Percentiles rank a stretch among this genome's conserved stretches.
Conservation (phyloP, 2,113 vertebrate genomes). For the Datnioides undecimradiatus region DNA sequence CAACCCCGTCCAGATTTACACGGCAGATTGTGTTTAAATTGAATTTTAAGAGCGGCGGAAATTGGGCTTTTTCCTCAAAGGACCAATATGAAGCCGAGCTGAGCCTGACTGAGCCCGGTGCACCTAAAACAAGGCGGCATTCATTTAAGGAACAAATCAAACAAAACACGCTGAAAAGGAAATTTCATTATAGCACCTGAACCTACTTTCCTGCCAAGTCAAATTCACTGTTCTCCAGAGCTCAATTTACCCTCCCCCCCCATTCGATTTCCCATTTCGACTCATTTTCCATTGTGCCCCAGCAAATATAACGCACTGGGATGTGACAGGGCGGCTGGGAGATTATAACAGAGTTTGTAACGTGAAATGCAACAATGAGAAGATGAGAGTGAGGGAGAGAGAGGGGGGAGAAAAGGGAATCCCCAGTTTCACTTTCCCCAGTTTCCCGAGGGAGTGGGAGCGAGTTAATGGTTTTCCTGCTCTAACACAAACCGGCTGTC, state of each 20-base stretch:
- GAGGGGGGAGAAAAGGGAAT: not conserved
- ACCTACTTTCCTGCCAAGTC: conserved; percentile 14
- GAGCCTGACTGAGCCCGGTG: not conserved
- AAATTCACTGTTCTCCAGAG: conserved; percentile 41
- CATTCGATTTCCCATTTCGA: conserved; percentile 31
- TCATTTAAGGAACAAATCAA: conserved; percentile 39
- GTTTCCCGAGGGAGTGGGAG: not conserved
- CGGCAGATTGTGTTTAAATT: not conserved
- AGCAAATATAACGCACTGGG: conserved; percentile 16
- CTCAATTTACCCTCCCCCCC: conserved; percentile 43
- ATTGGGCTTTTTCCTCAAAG: conserved; percentile 11
- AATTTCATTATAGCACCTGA: conserved; percentile 17
- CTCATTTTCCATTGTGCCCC: conserved; percentile 13
- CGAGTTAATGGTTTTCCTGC: conserved; percentile 53
- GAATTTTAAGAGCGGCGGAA: conserved; percentile 17
- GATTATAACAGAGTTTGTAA: not conserved
- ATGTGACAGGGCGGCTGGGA: not conserved
- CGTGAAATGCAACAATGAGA: conserved; percentile 3
- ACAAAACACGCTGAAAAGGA: conserved; percentile 23
- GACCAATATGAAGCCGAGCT: not conserved
- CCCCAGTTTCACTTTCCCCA: conserved; percentile 9
- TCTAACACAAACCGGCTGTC: conserved; percentile 52
- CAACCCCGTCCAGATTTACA: not conserved
- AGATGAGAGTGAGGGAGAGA: not conserved
- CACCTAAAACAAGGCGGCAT: conserved; percentile 12